A percentile compares a stretch with the other conserved stretches of the same genome.
phyloP scores from a whole-genome alignment of 2,797 vertebrate species.

The Petrocephalus schoutedeni region DNA sequence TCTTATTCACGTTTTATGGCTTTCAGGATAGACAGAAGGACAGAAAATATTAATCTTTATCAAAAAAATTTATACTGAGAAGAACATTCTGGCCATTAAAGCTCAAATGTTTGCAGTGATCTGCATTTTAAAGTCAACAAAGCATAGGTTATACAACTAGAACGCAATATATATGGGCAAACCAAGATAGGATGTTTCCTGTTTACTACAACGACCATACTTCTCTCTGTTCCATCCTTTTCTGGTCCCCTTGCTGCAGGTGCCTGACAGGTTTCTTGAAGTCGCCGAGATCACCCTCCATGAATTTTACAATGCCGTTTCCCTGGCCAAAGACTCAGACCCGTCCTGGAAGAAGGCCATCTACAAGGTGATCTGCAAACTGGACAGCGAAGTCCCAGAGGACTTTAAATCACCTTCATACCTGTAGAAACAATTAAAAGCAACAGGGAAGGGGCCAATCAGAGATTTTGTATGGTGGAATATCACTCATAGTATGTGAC shows the following conservation, averaged over 20 bases:
- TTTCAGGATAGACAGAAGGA: conserved; percentile 47
- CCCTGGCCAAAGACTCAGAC: conserved; percentile 78
- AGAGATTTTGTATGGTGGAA: neutral
- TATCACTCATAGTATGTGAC: neutral
- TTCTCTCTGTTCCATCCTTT: neutral
- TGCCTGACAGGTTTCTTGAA: conserved; percentile 86
- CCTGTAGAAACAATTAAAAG: conserved; percentile 54
- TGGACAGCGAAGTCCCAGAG: conserved; percentile 88
- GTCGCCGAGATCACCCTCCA: conserved; percentile 83
- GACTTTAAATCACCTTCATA: conserved; percentile 80
- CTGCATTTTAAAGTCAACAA: neutral
- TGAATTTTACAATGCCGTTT: conserved; percentile 87
- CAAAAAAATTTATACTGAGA: conserved; percentile 31
- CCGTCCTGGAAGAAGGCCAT: conserved; percentile 98
- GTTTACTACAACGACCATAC: neutral
- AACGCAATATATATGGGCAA: neutral
- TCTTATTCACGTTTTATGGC: conserved; percentile 51
- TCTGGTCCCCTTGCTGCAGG: conserved; percentile 57
- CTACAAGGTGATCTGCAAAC: conserved; percentile 97
- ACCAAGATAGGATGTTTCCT: neutral
- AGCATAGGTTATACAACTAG: neutral
- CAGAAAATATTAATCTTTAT: conserved; percentile 46
- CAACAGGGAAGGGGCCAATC: neutral
- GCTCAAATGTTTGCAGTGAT: neutral
- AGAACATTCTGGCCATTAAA: conserved; percentile 17